phyloP scores from a whole-genome alignment of 2,113 vertebrate species.

The Lycaon pictus region DNA sequence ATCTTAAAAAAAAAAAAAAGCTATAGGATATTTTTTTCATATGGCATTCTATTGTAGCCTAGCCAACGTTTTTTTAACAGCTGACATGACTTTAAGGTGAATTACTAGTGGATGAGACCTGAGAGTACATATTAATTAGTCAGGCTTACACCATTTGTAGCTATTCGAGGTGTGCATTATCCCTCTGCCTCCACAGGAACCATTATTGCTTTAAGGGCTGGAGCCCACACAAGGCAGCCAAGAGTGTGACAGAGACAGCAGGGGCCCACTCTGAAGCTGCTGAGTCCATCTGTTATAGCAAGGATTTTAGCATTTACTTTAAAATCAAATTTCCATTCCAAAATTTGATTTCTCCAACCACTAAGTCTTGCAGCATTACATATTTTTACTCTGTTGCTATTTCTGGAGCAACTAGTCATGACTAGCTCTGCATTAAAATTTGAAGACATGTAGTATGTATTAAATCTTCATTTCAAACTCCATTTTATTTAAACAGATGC shows the following conservation, averaged over 20 bases:
- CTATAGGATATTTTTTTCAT: background rate
- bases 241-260: slow-evolving; percentile 48
- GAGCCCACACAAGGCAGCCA: slow-evolving; percentile 15
- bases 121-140: slow-evolving; percentile 75
- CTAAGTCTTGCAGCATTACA: slow-evolving; percentile 28
- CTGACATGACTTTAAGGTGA: slow-evolving; percentile 64
- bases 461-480: background rate
- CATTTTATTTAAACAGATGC: background rate
- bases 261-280: slow-evolving; percentile 54
- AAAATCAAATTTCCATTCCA: slow-evolving; percentile 62
- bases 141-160: slow-evolving; percentile 57
- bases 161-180: slow-evolving; percentile 51
- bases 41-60: background rate
- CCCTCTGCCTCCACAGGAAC: slow-evolving; percentile 56
- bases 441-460: background rate
- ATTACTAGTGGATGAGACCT: slow-evolving; percentile 78
- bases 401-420: slow-evolving; percentile 50
- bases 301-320: slow-evolving; percentile 58
- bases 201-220: slow-evolving; percentile 72
- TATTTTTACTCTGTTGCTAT: slow-evolving; percentile 57
- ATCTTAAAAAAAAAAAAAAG: background rate
- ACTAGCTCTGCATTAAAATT: background rate
- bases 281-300: slow-evolving; percentile 77
- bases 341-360: slow-evolving; percentile 60
- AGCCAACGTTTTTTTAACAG: slow-evolving; percentile 31